Evolutionary conservation across 2,113 vertebrate genomes (phyloP).

Genomic region (rat (Rattus norvegicus)): DNA sequence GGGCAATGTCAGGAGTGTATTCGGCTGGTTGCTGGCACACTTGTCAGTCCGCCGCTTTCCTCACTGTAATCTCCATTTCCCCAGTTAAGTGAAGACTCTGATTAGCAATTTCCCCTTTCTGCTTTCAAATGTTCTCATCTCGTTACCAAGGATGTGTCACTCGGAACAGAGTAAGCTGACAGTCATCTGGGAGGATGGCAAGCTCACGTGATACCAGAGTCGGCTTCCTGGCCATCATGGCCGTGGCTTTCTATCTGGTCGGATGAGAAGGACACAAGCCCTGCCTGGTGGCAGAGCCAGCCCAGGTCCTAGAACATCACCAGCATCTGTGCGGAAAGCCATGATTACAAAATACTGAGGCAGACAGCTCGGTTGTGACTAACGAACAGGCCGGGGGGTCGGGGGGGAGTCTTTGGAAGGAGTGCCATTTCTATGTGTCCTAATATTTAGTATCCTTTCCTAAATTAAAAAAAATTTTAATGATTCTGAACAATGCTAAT

Average conservation of each 20-base stretch:
- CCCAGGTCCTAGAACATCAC: not conserved
- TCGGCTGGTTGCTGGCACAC: not conserved
- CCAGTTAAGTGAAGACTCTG: not conserved
- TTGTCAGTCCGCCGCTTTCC: not conserved
- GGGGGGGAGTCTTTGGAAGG: not conserved
- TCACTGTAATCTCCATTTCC: not conserved
- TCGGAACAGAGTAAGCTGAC: not conserved
- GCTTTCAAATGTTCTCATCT: not conserved
- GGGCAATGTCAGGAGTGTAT: too few species aligned
- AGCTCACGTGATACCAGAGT: not conserved
- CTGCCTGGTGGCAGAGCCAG: not conserved
- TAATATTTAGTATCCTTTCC: not conserved
- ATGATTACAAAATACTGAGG: not conserved
- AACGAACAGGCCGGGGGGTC: not conserved
- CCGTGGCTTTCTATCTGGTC: not conserved
- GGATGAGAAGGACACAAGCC: not conserved
- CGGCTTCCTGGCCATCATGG: not conserved
- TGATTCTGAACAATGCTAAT: not conserved
- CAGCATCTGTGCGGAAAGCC: not conserved
- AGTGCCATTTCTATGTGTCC: not conserved
- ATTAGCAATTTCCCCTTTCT: not conserved
- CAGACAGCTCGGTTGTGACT: not conserved
- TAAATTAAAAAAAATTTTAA: not conserved
- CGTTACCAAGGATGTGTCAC: not conserved
- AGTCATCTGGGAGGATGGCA: not conserved